Conservation (phyloP, 2,113 vertebrate species). For the Regulus satrapa region DNA sequence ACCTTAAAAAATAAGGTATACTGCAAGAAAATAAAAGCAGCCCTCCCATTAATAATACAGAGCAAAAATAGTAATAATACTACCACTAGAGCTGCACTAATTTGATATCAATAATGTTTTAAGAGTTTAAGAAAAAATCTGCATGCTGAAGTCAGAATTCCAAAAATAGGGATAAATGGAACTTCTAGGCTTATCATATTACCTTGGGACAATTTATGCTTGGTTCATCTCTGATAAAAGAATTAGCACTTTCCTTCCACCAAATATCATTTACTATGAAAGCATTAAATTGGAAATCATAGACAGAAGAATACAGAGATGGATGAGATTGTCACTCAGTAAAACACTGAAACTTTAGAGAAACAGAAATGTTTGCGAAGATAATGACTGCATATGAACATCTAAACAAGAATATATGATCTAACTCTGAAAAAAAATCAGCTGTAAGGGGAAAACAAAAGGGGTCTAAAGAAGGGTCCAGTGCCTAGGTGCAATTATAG, state of each 20-base stretch:
- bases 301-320: neutral
- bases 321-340: neutral
- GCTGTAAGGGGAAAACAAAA: neutral
- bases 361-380: neutral
- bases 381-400: neutral
- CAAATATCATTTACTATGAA: neutral
- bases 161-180: neutral
- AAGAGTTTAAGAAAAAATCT: neutral
- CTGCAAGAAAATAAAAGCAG: neutral
- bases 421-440: neutral
- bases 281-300: neutral
- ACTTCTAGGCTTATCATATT: neutral
- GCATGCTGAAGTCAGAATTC: neutral
- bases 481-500: neutral
- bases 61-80: neutral
- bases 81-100: neutral
- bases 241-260: neutral
- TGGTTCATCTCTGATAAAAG: neutral
- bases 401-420: neutral
- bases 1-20: neutral
- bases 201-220: neutral
- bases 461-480: accelerated
- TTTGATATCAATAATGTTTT: neutral
- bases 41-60: neutral
- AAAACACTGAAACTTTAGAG: neutral